Base-by-base conservation (phyloP, 2,888 invertebrate genomes). In the Epinotia nisella region DNA sequence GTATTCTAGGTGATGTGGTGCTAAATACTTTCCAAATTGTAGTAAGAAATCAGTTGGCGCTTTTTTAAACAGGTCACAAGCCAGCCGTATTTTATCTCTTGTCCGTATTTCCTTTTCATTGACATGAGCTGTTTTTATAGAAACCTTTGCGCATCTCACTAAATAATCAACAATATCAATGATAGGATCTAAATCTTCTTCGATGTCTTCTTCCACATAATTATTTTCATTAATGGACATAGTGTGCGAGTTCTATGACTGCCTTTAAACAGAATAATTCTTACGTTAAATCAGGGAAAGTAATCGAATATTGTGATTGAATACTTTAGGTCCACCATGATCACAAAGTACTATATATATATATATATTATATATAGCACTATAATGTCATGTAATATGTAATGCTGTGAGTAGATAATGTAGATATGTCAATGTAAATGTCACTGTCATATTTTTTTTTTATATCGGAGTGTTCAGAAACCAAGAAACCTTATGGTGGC, bases 121-220 rank as follows among this genome's bases (percentile, higher is more conserved):
- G 64, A 96, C 94, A 87, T 97, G 98, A 84, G 98, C 97, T 82
- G 96, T 97, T 91, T 97, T 97, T 81, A 98, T 97, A 76, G 95
- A 94, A 56, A 96, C 95, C 74, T 94, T 94, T 60, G 94, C 93
- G 81, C 95, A 95, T 76, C 94, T 85, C 3, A 95, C 94, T 76
- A 97, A 86, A 81, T 94, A 94, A 80, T 95, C 94, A 73, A 96
- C 90, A 79, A 97, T 95, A 79, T 95, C 94, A 66, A 91, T 85
- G 76, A 94, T 87, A 58, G 94, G 89, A 81, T 90, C 90, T 24
- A 88, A 75, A 55, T 83, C 79, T 41, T 76, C 76, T 64, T 87
- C 84, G 56, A 39, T 39, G 17, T 56, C 66, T 13, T 67, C 60
- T 55, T 67, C 67, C 17, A 15, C 7, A 41, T 53, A 7, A 41